These are phyloP conservation scores for Stichodactyla helianthus DNA, from an alignment of 64 coral and sea anemone species.

Conservation along the genomic window DNA sequence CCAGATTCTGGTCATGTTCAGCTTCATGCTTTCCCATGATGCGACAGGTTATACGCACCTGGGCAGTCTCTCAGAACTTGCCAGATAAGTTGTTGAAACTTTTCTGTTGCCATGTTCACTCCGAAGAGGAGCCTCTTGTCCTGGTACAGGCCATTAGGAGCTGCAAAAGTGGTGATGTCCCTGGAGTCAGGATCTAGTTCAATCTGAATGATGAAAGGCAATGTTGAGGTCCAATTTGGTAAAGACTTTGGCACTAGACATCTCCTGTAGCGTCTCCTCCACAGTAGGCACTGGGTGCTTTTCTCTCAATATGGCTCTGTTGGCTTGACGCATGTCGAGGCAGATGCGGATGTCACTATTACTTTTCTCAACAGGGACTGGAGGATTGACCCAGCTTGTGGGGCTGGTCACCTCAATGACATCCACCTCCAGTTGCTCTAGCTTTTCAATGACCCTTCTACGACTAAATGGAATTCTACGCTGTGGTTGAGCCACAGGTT, in stretches of 20 bases:
- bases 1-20: conserved; percentile 36
- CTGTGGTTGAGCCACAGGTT: conserved; percentile 27
- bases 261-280: conserved; percentile 34
- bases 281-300: conserved; percentile 1
- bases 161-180: conserved; percentile 42
- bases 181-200: conserved; percentile 32
- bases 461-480: conserved; percentile 18
- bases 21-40: conserved; percentile 12
- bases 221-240: conserved; percentile 45
- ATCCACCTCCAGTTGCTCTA: conserved; percentile 20
- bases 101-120: conserved; percentile 32
- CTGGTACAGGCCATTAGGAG: conserved; percentile 15
- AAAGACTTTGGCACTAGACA: conserved; percentile 17
- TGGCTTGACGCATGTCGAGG: conserved; percentile 26
- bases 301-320: not conserved
- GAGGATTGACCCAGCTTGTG: conserved; percentile 12
- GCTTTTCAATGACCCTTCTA: conserved; percentile 13
- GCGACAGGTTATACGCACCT: not conserved
- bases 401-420: conserved; percentile 23
- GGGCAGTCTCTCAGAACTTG: conserved; percentile 36
- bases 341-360: conserved; percentile 20
- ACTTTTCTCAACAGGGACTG: conserved; percentile 12
- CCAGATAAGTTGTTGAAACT: conserved; percentile 44
- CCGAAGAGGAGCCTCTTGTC: conserved; percentile 36
- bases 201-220: conserved; percentile 21